A percentile compares a stretch with the other conserved stretches of the same genome.
Conservation (phyloP, 2,888 invertebrate genomes). For the Drosophila nr. perissopoda region DNA sequence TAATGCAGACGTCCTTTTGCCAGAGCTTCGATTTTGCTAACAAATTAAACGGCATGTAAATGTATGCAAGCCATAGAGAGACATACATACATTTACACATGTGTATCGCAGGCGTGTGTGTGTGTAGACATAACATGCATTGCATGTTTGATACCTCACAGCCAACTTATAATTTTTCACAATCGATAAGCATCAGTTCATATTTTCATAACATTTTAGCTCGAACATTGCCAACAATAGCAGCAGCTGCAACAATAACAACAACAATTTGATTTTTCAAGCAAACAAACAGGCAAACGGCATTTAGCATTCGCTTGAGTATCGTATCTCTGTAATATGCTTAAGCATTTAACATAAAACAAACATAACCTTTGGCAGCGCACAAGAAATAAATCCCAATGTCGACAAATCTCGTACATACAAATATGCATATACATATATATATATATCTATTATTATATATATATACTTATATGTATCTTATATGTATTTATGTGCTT, state of each 20-base stretch:
- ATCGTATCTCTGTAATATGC: constrained; percentile 78
- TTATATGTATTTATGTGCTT: neutral
- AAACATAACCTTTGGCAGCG: constrained; percentile 81
- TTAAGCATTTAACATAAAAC: constrained; percentile 82
- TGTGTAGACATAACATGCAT: constrained; percentile 17
- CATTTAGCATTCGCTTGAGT: constrained; percentile 65
- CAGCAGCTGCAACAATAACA: constrained; percentile 3
- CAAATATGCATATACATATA: neutral
- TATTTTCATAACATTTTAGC: constrained; percentile 81
- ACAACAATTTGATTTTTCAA: constrained; percentile 22
- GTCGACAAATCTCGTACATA: constrained; percentile 3
- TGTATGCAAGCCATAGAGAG: constrained; percentile 31
- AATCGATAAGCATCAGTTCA: constrained; percentile 84
- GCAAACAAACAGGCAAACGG: constrained; percentile 65
- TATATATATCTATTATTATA: neutral
- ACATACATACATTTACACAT: neutral
- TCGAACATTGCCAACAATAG: constrained; percentile 62
- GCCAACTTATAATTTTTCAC: constrained; percentile 78
- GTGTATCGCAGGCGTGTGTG: constrained; percentile 4
- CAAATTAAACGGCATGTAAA: constrained; percentile 74
- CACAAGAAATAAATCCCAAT: constrained; percentile 45
- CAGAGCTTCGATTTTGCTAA: constrained; percentile 58
- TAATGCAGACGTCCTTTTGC: constrained; percentile 51
- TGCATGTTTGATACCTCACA: constrained; percentile 38
- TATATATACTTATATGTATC: neutral